Evolutionary conservation across 2,113 vertebrate genomes (phyloP), one percentile per base, ranked within the genome.

Genomic region (Callospermophilus lateralis): DNA sequence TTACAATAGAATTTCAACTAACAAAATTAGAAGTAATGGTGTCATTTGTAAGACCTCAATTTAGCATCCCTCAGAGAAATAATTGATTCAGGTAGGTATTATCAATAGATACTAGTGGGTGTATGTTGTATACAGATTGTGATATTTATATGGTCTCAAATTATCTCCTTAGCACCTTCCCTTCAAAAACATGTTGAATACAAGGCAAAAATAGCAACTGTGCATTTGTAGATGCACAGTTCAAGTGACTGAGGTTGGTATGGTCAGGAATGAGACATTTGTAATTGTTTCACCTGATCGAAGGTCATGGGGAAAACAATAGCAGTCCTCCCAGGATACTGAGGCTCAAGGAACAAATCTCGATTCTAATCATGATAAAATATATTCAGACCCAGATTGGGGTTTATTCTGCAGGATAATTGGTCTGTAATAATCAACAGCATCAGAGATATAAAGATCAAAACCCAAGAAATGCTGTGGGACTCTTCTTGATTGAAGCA

Each of bases 241-340:
- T 48, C 32, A 39, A 55, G 8, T 58, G 32, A 39, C 4, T 55
- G 63, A 55, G 19, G 8, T 19, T 68, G 45, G 2, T 15, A 32
- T 6, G 15, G 11, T 12, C 32, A 19, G 5, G 55, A 83, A 58
- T 8, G 67, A 13, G 30, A 72, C n/a, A 72, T 73, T 83, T 58
- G 24, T 37, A 83, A 72, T 55, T 55, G 26, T 34, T 32, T 22
- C 4, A 34, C 63, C 26, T 42, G 12, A 80, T 58, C 26, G 48
- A 37, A 70, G 55, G 28, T 19, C 8, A 8, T 8, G 17, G 12
- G 19, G 30, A 80, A 65, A 73, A 42, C 45, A 63, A 45, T 12
- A 0, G 1, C 4, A 45, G 12, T 39, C 4, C 4, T 15, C 10
- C 20, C 28, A 11, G 55, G 30, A 67, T 32, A 32, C 2, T 67